Evolutionary conservation across 2,797 vertebrate genomes (phyloP).

Genomic region (Choloepus didactylus): DNA sequence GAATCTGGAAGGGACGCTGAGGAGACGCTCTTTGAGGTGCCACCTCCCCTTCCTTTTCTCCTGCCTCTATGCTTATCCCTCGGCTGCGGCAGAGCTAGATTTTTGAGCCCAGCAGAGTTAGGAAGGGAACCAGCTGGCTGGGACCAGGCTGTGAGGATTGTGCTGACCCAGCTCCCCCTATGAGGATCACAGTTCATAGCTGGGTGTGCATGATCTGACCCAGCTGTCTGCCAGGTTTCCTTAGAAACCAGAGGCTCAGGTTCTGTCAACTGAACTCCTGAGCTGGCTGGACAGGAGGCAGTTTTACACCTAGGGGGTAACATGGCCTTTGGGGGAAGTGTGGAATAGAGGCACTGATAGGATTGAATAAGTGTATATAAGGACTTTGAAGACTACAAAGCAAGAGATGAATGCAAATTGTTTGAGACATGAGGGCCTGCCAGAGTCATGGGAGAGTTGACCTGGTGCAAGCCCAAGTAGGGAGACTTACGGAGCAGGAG

Average conservation of each 20-base stretch:
- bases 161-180: conserved; percentile 49
- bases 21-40: conserved; percentile 95
- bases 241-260: conserved; percentile 34
- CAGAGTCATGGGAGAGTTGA: background rate
- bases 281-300: background rate
- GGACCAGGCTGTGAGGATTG: background rate
- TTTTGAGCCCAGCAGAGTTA: conserved; percentile 34
- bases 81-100: background rate
- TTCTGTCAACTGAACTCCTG: conserved; percentile 3
- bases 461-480: background rate
- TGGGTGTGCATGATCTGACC: conserved; percentile 9
- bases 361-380: background rate
- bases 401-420: background rate
- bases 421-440: background rate
- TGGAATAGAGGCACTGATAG: background rate
- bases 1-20: conserved; percentile 92
- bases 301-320: background rate
- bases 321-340: background rate
- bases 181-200: conserved; percentile 47
- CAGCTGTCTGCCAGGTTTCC: conserved; percentile 53
- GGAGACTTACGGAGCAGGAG: background rate
- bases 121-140: conserved; percentile 13
- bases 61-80: background rate
- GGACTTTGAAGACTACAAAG: conserved; percentile 1
- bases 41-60: background rate